Evolutionary conservation across 1,140 invertebrate genomes (phyloP).

Genomic region (Subanguina moxae): DNA sequence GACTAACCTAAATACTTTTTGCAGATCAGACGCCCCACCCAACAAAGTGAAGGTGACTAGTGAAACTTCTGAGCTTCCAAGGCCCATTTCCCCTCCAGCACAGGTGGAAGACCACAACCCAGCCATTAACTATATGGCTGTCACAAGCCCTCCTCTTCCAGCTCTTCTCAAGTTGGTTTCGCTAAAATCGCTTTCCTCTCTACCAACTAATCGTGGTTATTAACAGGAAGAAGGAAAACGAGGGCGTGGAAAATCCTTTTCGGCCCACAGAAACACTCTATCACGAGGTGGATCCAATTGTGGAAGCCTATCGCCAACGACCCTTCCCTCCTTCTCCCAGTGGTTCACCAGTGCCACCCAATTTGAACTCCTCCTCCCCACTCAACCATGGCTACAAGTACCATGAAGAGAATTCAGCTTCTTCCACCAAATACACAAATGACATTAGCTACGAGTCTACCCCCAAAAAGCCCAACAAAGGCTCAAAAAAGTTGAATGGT

Average conservation of each 20-base stretch:
- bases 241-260: slow-evolving; percentile 47
- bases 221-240: slow-evolving; percentile 45
- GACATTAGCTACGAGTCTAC: slow-evolving; percentile 11
- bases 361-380: slow-evolving; percentile 8
- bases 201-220: too few relatives aligned
- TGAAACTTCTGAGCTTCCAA: slow-evolving; percentile 37
- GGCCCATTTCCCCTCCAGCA: slow-evolving; percentile 46
- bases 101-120: slow-evolving; percentile 14
- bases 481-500: neutral
- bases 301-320: slow-evolving; percentile 40
- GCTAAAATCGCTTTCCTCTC: neutral
- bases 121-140: slow-evolving; percentile 5
- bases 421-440: slow-evolving; percentile 10
- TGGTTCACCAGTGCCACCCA: slow-evolving; percentile 41
- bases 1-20: slow-evolving; percentile 4
- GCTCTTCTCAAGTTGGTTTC: slow-evolving; percentile 39
- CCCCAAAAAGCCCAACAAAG: slow-evolving; percentile 8
- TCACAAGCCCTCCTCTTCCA: slow-evolving; percentile 33
- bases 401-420: neutral
- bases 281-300: slow-evolving; percentile 51
- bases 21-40: slow-evolving; percentile 36
- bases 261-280: slow-evolving; percentile 46
- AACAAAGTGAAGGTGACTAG: slow-evolving; percentile 34
- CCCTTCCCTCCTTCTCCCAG: slow-evolving; percentile 47
- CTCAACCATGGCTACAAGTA: slow-evolving; percentile 8